A percentile compares a stretch with the other conserved stretches of the same genome.
Conservation (phyloP, 1,140 invertebrate genomes). For the Euschistus heros region DNA sequence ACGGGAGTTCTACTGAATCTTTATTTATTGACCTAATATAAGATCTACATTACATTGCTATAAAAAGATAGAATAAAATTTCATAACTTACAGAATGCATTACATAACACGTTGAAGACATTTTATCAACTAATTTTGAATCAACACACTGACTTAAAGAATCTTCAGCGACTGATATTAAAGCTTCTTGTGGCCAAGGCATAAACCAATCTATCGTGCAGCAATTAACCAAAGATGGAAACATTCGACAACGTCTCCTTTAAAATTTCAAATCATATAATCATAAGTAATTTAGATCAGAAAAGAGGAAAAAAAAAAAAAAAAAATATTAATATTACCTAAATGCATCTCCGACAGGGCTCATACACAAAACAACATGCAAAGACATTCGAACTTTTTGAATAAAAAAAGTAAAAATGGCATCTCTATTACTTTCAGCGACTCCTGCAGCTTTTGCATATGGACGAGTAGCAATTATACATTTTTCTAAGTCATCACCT, state of each 20-base stretch:
- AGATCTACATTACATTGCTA: no score
- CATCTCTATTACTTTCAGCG: conserved; percentile 55
- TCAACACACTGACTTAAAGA: conserved; percentile 42
- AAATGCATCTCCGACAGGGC: conserved; percentile 76
- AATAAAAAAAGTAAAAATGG: conserved; percentile 72
- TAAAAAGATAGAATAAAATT: not conserved
- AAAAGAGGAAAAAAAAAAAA: conserved; percentile 8
- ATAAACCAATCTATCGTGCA: conserved; percentile 91
- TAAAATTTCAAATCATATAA: conserved; percentile 23
- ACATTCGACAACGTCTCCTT: conserved; percentile 65
- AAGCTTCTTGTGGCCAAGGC: conserved; percentile 79
- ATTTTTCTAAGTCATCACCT: conserved; percentile 70
- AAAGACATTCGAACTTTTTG: conserved; percentile 66
- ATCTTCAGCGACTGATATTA: conserved; percentile 63
- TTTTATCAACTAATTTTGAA: conserved; percentile 38
- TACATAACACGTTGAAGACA: conserved; percentile 58
- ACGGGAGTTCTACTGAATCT: no score
- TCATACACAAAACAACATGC: conserved; percentile 80
- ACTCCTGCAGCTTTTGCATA: conserved; percentile 60
- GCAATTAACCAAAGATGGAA: conserved; percentile 84
- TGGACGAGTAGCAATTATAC: conserved; percentile 57
- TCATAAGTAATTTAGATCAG: not conserved
- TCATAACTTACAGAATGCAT: conserved; percentile 43
- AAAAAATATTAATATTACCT: conserved; percentile 41
- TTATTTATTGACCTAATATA: no score